Base-by-base conservation (phyloP, 2,113 vertebrate genomes). In the Rana temporaria region DNA sequence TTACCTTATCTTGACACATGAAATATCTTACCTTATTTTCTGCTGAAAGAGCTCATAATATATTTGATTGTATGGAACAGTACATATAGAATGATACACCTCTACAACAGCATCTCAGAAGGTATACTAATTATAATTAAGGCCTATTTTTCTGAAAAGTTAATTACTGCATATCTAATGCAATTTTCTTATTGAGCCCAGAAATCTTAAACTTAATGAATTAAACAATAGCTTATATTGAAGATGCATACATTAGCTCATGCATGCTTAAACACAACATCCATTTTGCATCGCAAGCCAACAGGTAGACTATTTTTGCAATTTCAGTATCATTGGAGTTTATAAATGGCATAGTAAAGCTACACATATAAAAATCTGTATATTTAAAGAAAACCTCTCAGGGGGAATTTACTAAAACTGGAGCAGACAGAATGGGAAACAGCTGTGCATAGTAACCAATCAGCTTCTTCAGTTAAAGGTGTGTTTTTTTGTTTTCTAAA, bases 121-220 rank as follows among this genome's bases (percentile, higher is more conserved):
- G 72, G 72, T 75, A 75, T 19, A 62, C 72, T 62, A 62, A 75
- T 75, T 75, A 75, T 75, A 75, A 75, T 75, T 75, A 75, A 62
- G 56, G 38, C 34, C 56, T 75, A 75, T 62, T 75, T 74, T 62
- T 75, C 72, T 42, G 56, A 62, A 75, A 75, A 75, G 72, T 75
- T 75, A 75, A 75, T 75, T 75, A 75, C 72, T 75, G 72, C 72
- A 75, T 75, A 75, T 60, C 72, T 75, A 75, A 75, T 75, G 72
- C 57, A 75, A 75, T 74, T 74, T 74, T 74, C 71, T 59, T 74
- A 74, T 75, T 75, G 72, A 75, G 72, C 56, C 56, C 72, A 62
- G 72, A 75, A 59, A 59, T 75, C 72, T 75, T 75, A 75, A 59
- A 75, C 56, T 38, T 75, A 75, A 75, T 75, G 72, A 75, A 75